A percentile compares a stretch with the other conserved stretches of the same genome.
Evolutionary conservation across 1,140 invertebrate species (phyloP).

Genomic region (Eulimnadia texana): DNA sequence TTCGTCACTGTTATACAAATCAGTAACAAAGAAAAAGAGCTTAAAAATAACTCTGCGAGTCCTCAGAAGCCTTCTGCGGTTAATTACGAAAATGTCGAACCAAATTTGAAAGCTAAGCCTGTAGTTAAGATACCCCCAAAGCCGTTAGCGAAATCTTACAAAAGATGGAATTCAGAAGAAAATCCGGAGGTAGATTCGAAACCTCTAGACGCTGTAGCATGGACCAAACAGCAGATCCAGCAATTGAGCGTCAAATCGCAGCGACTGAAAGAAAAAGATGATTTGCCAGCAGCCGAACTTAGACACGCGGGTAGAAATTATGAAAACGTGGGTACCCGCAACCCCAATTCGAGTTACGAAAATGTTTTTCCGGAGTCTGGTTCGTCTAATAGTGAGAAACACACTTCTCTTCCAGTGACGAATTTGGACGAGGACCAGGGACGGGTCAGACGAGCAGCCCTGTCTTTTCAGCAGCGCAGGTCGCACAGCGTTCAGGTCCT

Average conservation of each 20-base stretch:
- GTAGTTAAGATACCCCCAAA: not conserved
- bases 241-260: not conserved
- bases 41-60: conserved; percentile 24
- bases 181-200: too few relatives aligned
- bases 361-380: not conserved
- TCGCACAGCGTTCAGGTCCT: conserved; percentile 16
- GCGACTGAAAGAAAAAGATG: not conserved
- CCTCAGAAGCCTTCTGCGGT: conserved; percentile 21
- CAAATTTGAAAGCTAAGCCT: not conserved
- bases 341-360: not conserved
- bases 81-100: conserved; percentile 1
- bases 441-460: not conserved
- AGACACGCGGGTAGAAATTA: not conserved
- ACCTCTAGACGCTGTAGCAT: conserved; percentile 6
- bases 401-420: not conserved
- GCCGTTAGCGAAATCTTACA: not conserved
- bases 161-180: conserved; percentile 6
- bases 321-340: conserved; percentile 3
- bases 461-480: not conserved
- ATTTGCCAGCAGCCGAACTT: not conserved
- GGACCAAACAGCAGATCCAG: conserved; percentile 16
- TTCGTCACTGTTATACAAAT: conserved; percentile 15
- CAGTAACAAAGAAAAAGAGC: conserved; percentile 19
- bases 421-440: conserved; percentile 11
- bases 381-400: not conserved